A percentile compares a stretch with the other conserved stretches of the same genome.
phyloP scores from a whole-genome alignment of 2,113 vertebrate species.

The Jacana jacana region DNA sequence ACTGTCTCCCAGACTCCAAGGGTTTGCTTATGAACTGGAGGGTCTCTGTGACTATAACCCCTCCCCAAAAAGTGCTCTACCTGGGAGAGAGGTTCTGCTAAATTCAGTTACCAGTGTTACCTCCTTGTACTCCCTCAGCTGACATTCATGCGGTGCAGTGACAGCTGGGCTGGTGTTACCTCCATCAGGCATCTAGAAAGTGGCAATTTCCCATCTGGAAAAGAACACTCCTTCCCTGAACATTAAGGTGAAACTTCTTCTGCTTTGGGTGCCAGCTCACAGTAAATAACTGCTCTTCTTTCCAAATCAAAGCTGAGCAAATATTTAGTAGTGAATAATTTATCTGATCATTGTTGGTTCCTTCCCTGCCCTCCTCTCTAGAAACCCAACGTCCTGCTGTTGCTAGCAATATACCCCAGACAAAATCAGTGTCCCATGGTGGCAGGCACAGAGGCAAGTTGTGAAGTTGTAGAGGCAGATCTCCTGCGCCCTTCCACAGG shows the following conservation, averaged over 20 bases:
- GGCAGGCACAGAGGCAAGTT: neutral
- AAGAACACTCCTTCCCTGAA: neutral
- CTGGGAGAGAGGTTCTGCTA: neutral
- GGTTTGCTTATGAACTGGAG: neutral
- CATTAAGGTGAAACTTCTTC: neutral
- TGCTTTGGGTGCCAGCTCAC: neutral
- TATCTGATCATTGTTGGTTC: neutral
- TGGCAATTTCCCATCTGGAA: neutral
- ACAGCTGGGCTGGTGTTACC: neutral
- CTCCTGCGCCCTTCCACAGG: neutral
- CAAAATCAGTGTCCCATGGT: too few relatives aligned
- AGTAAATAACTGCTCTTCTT: neutral
- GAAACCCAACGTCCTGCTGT: neutral
- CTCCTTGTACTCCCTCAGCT: neutral
- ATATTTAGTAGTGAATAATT: neutral
- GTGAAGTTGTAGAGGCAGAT: neutral
- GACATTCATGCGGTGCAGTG: neutral
- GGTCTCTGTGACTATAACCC: neutral
- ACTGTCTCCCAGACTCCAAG: neutral
- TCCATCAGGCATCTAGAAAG: neutral
- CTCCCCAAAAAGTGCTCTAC: neutral
- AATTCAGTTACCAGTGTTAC: neutral
- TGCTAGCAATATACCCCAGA: neutral
- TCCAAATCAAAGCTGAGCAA: neutral
- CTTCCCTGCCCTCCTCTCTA: neutral